These are phyloP conservation scores for Hoplias malabaricus DNA, from an alignment of 2,113 vertebrate genomes.

Conservation along the genomic window DNA sequence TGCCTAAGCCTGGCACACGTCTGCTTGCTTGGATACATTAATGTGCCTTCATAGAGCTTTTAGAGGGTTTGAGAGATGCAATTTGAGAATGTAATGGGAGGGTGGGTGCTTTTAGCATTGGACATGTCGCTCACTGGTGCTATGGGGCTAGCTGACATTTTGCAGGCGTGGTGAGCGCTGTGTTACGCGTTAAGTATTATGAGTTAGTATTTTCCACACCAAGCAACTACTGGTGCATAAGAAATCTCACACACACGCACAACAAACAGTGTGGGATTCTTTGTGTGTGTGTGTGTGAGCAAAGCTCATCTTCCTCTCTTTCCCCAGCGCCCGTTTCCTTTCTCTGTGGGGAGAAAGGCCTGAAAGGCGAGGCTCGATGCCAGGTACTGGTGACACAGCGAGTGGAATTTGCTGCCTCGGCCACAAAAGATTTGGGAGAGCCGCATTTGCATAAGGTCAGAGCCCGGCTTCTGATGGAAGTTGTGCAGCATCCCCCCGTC, in stretches of 20 bases:
- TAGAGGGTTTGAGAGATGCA: constrained; percentile 69
- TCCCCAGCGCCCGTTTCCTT: constrained; percentile 29
- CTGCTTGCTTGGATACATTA: constrained; percentile 54
- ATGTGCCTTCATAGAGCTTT: constrained; percentile 66
- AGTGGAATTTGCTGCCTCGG: constrained; percentile 81
- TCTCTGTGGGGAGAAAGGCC: constrained; percentile 64
- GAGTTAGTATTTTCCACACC: constrained; percentile 23
- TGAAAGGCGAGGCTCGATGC: constrained; percentile 86
- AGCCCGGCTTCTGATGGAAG: constrained; percentile 91
- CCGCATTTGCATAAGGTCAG: constrained; percentile 98
- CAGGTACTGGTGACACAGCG: constrained; percentile 91
- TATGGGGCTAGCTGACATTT: constrained; percentile 73
- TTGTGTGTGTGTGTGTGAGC: constrained; percentile 25
- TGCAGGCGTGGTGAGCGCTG: constrained; percentile 42
- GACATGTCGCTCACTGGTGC: constrained; percentile 63
- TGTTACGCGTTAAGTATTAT: constrained; percentile 19
- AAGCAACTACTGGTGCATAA: constrained; percentile 13
- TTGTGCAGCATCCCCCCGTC: constrained; percentile 93
- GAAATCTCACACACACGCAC: constrained; percentile 10
- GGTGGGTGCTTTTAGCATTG: constrained; percentile 54
- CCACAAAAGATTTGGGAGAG: constrained; percentile 88
- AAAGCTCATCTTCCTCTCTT: constrained; percentile 38
- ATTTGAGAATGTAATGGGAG: constrained; percentile 66
- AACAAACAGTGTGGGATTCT: constrained; percentile 22
- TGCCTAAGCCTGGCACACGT: constrained; percentile 53